Percentiles rank a stretch among this genome's conserved stretches.
These are phyloP conservation scores for Pangasius krempfi DNA, from an alignment of 2,797 vertebrate species.

Conservation along the genomic window DNA sequence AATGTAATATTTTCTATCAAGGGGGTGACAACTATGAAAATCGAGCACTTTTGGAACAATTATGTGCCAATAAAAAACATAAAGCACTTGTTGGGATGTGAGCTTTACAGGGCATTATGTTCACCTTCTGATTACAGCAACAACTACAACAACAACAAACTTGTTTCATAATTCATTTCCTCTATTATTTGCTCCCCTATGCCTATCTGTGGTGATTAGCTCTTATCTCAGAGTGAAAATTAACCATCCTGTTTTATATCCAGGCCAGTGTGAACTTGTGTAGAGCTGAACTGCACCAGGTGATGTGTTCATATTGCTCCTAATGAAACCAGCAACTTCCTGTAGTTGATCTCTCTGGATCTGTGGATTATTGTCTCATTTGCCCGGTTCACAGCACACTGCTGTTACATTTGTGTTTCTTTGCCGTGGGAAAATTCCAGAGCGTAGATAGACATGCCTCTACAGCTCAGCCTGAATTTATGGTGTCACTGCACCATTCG, in stretches of 20 bases:
- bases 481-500: slow-evolving; percentile 16
- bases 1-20: neutral
- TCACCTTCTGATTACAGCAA: neutral
- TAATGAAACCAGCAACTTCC: slow-evolving; percentile 10
- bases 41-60: neutral
- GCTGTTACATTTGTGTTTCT: slow-evolving; percentile 38
- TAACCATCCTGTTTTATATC: neutral
- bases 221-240: neutral
- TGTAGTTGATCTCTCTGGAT: slow-evolving; percentile 23
- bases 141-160: neutral
- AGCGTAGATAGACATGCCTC: slow-evolving; percentile 30
- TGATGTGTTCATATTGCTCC: neutral
- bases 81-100: neutral
- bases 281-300: neutral
- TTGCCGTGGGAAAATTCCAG: slow-evolving; percentile 49
- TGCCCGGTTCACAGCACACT: slow-evolving; percentile 22
- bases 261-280: neutral
- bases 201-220: too few relatives aligned
- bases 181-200: neutral
- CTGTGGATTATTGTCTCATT: slow-evolving; percentile 32
- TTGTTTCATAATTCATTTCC: neutral
- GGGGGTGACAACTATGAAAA: neutral
- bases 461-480: slow-evolving; percentile 34
- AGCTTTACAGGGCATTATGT: neutral
- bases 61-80: neutral